Percentiles rank a stretch among this genome's conserved stretches.
Conservation (phyloP, 1,140 invertebrate genomes). For the Geopemphigus sp. region DNA sequence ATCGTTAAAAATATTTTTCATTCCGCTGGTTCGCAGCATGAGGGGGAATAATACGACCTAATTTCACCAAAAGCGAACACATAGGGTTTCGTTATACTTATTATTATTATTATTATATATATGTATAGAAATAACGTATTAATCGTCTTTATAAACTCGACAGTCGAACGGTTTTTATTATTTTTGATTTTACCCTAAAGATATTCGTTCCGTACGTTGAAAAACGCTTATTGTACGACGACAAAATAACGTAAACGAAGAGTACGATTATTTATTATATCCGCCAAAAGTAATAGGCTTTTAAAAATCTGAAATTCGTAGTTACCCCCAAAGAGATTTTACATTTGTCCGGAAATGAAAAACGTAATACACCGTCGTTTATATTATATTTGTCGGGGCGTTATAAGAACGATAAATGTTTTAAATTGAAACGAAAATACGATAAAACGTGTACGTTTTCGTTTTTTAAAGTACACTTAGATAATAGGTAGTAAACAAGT, state of each 20-base stretch:
- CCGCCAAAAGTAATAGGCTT: background rate
- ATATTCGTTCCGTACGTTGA: background rate
- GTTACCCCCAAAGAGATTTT: too few relatives aligned
- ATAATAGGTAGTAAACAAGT: background rate
- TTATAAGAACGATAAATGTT: background rate
- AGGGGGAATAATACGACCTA: slow-evolving; percentile 19
- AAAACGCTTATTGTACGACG: too few relatives aligned
- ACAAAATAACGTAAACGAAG: too few relatives aligned
- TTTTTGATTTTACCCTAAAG: background rate
- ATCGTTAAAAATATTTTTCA: background rate
- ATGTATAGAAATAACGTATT: background rate
- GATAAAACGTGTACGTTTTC: too few relatives aligned
- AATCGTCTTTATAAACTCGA: background rate
- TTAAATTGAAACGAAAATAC: background rate
- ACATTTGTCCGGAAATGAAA: too few relatives aligned
- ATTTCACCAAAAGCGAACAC: slow-evolving; percentile 2
- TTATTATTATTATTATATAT: background rate
- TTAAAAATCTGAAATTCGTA: too few relatives aligned
- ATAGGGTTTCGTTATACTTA: slow-evolving; percentile 4
- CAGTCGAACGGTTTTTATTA: background rate
- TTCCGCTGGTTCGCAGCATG: background rate
- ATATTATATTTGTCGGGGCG: too few relatives aligned
- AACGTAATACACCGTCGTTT: too few relatives aligned
- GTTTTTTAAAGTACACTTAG: background rate
- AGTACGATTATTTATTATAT: background rate